Evolutionary conservation across 2,797 vertebrate genomes (phyloP).

Genomic region (Hypotaenidia philippensis): DNA sequence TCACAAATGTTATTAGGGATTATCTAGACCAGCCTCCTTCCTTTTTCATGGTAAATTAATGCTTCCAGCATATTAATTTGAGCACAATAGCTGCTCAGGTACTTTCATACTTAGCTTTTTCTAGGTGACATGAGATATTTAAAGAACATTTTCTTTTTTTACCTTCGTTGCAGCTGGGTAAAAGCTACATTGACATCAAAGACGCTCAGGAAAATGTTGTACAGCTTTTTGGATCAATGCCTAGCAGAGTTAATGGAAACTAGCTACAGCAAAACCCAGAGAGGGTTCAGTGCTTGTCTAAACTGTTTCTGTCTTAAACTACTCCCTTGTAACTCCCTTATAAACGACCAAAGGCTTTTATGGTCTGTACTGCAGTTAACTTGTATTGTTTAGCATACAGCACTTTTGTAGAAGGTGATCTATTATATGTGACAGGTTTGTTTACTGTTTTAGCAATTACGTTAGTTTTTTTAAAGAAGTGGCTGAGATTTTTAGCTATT

Average conservation of each 20-base stretch:
- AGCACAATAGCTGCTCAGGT: background rate
- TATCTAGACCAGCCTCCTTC: background rate
- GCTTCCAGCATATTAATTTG: background rate
- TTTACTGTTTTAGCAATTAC: background rate
- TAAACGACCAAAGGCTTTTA: constrained; percentile 13
- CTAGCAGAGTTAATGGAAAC: constrained; percentile 41
- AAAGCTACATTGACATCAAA: constrained; percentile 8
- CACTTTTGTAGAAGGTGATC: background rate
- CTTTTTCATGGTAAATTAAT: background rate
- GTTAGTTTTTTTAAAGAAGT: background rate
- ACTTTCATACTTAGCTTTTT: background rate
- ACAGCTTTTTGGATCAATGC: constrained; percentile 34
- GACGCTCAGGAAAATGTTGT: background rate
- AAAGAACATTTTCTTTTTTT: background rate
- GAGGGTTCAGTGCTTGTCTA: background rate
- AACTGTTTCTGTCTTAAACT: constrained; percentile 25
- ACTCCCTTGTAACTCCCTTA: background rate
- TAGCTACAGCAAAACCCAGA: constrained; percentile 1
- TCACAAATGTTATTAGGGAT: background rate
- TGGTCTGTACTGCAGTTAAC: background rate
- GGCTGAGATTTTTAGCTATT: background rate
- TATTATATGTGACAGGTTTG: background rate
- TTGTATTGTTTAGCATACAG: background rate
- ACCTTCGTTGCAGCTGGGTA: background rate
- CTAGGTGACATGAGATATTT: background rate